phyloP scores from a whole-genome alignment of 2,888 invertebrate species.

The Alviniconcha strummeri region DNA sequence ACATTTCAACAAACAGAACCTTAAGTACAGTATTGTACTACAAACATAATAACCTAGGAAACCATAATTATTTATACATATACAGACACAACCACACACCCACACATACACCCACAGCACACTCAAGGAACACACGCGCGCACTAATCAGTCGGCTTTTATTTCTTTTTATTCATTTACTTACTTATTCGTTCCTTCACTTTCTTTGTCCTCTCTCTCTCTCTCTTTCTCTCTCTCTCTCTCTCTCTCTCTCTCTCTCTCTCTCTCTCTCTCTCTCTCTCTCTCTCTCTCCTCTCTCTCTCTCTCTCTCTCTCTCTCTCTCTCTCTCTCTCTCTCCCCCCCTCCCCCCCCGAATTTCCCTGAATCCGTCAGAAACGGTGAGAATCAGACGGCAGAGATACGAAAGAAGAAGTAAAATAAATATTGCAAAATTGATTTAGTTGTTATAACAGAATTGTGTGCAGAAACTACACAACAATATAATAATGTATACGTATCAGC shows the following conservation, averaged over 20 bases:
- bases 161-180: neutral
- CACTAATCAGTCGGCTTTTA: neutral
- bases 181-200: neutral
- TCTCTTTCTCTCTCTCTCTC: conserved; percentile 17
- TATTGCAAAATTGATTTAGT: too few relatives aligned
- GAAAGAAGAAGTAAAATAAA: too few relatives aligned
- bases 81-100: neutral
- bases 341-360: too few relatives aligned
- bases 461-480: too few relatives aligned
- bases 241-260: conserved; percentile 4
- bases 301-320: neutral
- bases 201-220: neutral
- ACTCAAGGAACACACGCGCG: neutral
- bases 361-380: too few relatives aligned
- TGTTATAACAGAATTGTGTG: too few relatives aligned
- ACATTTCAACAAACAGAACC: too few relatives aligned
- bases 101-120: neutral
- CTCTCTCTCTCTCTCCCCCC: neutral
- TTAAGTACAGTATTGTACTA: too few relatives aligned
- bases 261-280: conserved; percentile 10
- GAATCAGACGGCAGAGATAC: too few relatives aligned
- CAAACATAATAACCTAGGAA: too few relatives aligned
- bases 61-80: neutral
- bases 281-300: neutral
- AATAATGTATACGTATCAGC: too few relatives aligned